Percentiles rank a stretch among this genome's conserved stretches.
Evolutionary conservation across 2,113 vertebrate species (phyloP).

Genomic region (Stomatorhinus ivindoensis): DNA sequence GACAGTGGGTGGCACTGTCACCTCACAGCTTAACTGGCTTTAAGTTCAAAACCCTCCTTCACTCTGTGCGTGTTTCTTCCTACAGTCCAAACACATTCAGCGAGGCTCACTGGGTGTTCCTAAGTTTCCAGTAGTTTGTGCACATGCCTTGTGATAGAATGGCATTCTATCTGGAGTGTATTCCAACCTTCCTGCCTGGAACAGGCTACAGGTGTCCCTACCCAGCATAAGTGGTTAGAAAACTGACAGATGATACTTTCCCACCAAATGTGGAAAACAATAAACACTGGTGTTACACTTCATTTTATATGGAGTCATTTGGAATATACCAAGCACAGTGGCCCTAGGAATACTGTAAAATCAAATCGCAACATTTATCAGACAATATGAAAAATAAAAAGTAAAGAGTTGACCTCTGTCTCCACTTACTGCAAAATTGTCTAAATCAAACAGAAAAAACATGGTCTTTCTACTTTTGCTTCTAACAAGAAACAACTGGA

Average conservation of each 20-base stretch:
- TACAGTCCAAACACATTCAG: not conserved
- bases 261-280: not conserved
- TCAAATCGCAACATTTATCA: not conserved
- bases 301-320: not conserved
- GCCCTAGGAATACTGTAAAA: not conserved
- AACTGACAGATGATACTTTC: not conserved
- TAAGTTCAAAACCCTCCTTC: not conserved
- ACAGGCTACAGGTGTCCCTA: not conserved
- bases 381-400: not conserved
- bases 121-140: not conserved
- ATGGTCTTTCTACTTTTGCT: not conserved
- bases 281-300: not conserved
- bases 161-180: not conserved
- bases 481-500: not conserved
- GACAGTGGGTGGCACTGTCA: not conserved
- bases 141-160: not conserved
- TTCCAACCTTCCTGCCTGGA: not conserved
- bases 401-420: not conserved
- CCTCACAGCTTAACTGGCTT: not conserved
- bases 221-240: not conserved
- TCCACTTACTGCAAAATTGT: not conserved
- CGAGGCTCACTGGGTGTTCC: not conserved
- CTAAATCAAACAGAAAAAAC: not conserved
- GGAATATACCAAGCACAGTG: not conserved
- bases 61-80: not conserved